Evolutionary conservation across 2,888 invertebrate genomes (phyloP), one percentile per base, ranked within the genome.

Genomic region (Cabera pusaria): DNA sequence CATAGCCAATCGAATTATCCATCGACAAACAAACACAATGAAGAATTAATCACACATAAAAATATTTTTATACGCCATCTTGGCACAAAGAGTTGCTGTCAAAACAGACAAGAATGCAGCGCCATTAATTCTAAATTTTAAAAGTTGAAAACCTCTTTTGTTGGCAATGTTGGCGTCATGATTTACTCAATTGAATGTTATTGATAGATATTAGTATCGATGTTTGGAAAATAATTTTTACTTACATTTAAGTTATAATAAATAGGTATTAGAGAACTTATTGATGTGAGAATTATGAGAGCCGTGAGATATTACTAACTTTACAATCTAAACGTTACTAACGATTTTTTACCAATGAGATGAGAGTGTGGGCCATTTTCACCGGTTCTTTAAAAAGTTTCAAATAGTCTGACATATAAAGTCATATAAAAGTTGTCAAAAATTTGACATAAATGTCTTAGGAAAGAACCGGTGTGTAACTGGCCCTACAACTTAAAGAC

Each of bases 121-220:
- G 41, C 60, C 56, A 68, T 65, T 66, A 58, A 64, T 67, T 67
- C 62, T 46, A 70, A 73, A 74, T 68, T 63, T 35, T 35, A 44
- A 44, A 41, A 35, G 29, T 44, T 35, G 27, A 38, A 28, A 37
- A 42, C 26, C 28, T 27, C 35, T 31, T 36, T 44, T 44, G 56
- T 58, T 14, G 14, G 3, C 14, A 14, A n/a, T 49, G 7, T 6
- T 49, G 62, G 61, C 63, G 63, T 75, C 68, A 63, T 60, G 67
- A 71, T 72, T 70, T 67, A 72, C 75, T 73, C 74, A 72, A 69
- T 67, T 63, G 70, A 56, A 45, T 60, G 63, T 74, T 74, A 75
- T 76, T 75, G 72, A 76, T 76, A 64, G 65, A 59, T 57, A 34
- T 20, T 26, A 34, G 28, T 34, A 33, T 37, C 27, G 10, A 28